phyloP scores from a whole-genome alignment of 2,113 vertebrate genomes.

The Diglossa brunneiventris region DNA sequence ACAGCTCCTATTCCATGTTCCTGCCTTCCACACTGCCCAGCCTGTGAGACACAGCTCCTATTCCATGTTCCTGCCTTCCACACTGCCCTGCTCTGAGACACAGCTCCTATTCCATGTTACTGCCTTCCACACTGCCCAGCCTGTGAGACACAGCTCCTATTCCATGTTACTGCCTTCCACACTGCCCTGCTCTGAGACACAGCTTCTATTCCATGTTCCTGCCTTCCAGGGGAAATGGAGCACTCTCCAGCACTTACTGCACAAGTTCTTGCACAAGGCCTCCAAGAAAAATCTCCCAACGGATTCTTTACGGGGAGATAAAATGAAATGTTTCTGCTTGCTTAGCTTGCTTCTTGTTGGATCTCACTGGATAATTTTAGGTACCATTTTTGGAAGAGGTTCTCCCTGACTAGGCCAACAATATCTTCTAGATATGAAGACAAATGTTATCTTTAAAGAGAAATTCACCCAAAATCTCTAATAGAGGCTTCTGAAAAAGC shows the following conservation, averaged over 20 bases:
- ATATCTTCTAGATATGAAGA: background rate
- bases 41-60: too few species aligned
- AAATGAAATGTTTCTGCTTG: constrained; percentile 24
- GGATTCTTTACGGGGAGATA: background rate
- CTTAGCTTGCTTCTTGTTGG: background rate
- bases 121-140: too few species aligned
- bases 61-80: too few species aligned
- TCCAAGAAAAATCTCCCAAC: background rate
- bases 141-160: too few species aligned
- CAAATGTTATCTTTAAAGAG: background rate
- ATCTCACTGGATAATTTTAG: background rate
- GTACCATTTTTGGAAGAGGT: background rate
- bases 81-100: too few species aligned
- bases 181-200: background rate
- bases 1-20: too few species aligned
- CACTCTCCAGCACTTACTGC: background rate
- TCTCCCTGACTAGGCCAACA: background rate
- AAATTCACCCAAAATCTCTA: background rate
- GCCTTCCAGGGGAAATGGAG: constrained; percentile 10
- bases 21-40: background rate
- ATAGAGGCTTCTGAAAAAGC: background rate
- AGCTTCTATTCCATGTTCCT: background rate
- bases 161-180: too few species aligned
- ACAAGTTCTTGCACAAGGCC: background rate
- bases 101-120: too few species aligned